Percentiles rank a stretch among this genome's conserved stretches.
Conservation (phyloP, 1,140 invertebrate genomes). For the Drosophila mojavensis region DNA sequence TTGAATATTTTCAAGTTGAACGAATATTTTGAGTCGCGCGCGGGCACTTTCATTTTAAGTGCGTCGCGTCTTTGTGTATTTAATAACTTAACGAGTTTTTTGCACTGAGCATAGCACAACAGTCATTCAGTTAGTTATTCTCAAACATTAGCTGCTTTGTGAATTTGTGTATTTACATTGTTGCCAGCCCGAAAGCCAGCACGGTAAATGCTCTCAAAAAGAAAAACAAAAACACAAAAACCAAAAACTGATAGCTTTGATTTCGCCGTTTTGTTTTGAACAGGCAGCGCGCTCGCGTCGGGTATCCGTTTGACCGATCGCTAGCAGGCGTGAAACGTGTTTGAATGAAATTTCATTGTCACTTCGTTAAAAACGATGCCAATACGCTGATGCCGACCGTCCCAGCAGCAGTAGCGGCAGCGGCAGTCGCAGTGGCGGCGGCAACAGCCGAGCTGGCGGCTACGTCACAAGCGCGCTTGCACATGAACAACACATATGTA, state of each 20-base stretch:
- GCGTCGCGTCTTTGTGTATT: constrained; percentile 18
- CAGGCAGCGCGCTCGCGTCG: constrained; percentile 39
- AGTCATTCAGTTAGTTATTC: constrained; percentile 19
- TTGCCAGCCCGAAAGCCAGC: constrained; percentile 2
- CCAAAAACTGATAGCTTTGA: constrained; percentile 29
- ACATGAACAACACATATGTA: constrained; percentile 16
- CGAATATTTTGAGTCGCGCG: constrained; percentile 76
- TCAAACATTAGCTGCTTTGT: constrained; percentile 2
- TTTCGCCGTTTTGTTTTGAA: constrained; percentile 28
- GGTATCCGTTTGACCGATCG: constrained; percentile 65
- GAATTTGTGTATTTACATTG: constrained; percentile 26
- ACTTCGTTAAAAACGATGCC: constrained; percentile 63
- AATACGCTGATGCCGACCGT: constrained; percentile 41
- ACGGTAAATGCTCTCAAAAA: constrained; percentile 23
- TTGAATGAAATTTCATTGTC: constrained; percentile 80
- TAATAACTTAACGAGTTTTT: constrained; percentile 22
- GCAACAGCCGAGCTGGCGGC: constrained; percentile 43
- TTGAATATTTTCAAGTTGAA: constrained; percentile 83
- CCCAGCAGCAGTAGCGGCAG: constrained; percentile 3
- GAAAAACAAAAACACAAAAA: too few relatives aligned
- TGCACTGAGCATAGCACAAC: constrained; percentile 16
- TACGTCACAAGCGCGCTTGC: constrained; percentile 59
- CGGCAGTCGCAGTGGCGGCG: not conserved
- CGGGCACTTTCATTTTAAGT: constrained; percentile 77
- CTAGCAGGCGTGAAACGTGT: constrained; percentile 77